phyloP scores from a whole-genome alignment of 2,113 vertebrate species.

The Vanacampus margaritifer region DNA sequence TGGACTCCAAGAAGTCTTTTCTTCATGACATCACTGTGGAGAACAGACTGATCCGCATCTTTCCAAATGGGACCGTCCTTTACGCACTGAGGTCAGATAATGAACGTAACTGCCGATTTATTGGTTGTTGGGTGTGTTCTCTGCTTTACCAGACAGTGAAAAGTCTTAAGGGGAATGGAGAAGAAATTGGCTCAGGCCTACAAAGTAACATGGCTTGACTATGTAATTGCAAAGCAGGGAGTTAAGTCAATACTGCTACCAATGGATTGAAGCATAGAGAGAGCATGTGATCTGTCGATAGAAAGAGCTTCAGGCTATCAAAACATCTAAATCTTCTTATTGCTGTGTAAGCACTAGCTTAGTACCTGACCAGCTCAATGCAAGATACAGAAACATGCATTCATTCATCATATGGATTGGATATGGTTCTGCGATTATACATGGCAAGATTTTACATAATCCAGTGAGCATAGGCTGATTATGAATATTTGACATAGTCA shows the following conservation, averaged over 20 bases:
- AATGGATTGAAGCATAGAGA: conserved; percentile 22
- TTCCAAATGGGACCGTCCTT: conserved; percentile 87
- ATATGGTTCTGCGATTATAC: conserved; percentile 11
- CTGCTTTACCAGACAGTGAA: conserved; percentile 25
- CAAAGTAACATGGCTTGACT: conserved; percentile 25
- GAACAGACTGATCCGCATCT: conserved; percentile 88
- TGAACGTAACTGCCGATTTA: background rate
- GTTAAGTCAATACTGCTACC: conserved; percentile 31
- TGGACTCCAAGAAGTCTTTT: conserved; percentile 90
- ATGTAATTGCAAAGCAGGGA: conserved; percentile 24
- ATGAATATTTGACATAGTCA: conserved; percentile 25
- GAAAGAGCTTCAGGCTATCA: conserved; percentile 9
- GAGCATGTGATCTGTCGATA: conserved; percentile 20
- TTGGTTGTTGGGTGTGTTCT: conserved; percentile 13
- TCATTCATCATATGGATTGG: conserved; percentile 10
- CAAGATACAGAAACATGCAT: background rate
- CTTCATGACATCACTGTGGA: conserved; percentile 90
- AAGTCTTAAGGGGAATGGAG: conserved; percentile 21
- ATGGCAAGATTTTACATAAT: conserved; percentile 16
- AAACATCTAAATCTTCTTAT: background rate
- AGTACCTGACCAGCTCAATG: background rate
- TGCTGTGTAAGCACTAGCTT: conserved; percentile 14
- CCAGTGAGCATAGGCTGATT: conserved; percentile 10
- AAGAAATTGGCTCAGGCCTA: conserved; percentile 16
- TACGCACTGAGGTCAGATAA: conserved; percentile 80